Evolutionary conservation across 2,113 vertebrate species (phyloP), one percentile per base, ranked within the genome.

Genomic region (Xiphophorus couchianus): DNA sequence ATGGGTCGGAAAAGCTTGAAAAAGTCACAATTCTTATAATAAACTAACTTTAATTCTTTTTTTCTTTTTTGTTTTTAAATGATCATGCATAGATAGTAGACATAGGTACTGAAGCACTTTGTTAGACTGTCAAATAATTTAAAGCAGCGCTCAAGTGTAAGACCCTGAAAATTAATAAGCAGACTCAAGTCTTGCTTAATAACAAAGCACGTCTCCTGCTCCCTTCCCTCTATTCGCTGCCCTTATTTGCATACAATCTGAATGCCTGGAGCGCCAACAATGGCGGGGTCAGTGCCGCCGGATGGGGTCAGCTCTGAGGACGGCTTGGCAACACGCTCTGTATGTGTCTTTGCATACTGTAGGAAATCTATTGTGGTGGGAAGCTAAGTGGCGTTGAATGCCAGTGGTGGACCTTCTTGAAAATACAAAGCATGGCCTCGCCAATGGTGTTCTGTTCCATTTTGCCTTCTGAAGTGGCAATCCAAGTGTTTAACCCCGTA

Each of bases 211-310:
- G 67, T 84, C 82, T 86, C 48, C 22, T 37, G 61, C 67, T 75
- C 73, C 68, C 79, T 72, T 30, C 82, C 78, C 82, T 81, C 86
- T 78, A 51, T 80, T 79, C 70, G 51, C 82, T 71, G 85, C 77
- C 82, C 90, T 90, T 91, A 93, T 95, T 94, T 93, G 92, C 92
- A 94, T 94, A 93, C 89, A 92, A 94, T 95, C 93, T 93, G 93
- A 93, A 94, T 94, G 93, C 93, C 81, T 88, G 87, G 91, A 90
- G 84, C 84, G 42, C 77, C 86, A 68, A 90, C 93, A 94, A 94
- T 91, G 88, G 85, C 66, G 89, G 84, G 94, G 93, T 94, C 94
- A 93, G 72, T 86, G 85, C 83, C 73, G 84, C 85, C 76, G 91
- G 91, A 92, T 90, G 86, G 88, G 92, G 92, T 92, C 90, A 91